A percentile compares a stretch with the other conserved stretches of the same genome.
These are phyloP conservation scores for Aphaenogaster rudis DNA, from an alignment of 1,140 invertebrate genomes.

Conservation along the genomic window DNA sequence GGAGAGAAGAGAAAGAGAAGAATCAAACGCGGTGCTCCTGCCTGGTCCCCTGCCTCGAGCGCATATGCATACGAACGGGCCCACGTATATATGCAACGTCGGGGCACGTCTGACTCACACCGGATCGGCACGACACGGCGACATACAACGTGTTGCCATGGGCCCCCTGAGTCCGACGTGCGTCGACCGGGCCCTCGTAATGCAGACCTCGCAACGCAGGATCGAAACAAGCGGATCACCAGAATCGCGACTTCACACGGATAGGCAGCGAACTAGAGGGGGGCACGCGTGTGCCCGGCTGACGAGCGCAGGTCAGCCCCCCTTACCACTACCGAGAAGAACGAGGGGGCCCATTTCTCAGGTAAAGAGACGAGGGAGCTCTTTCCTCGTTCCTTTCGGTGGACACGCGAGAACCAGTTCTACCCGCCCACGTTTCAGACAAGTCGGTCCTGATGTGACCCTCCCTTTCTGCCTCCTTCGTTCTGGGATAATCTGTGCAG, in stretches of 20 bases:
- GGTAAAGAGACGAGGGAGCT: conserved; percentile 15
- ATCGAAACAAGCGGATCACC: conserved; percentile 1
- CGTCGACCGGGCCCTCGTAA: no score
- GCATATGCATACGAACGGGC: conserved; percentile 32
- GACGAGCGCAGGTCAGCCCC: not conserved
- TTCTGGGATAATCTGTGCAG: conserved; percentile 53
- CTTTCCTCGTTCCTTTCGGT: conserved; percentile 36
- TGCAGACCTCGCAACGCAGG: not conserved
- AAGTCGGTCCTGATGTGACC: conserved; percentile 57
- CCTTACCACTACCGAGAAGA: not conserved
- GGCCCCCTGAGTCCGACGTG: not conserved
- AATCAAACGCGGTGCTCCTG: conserved; percentile 16
- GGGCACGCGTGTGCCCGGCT: not conserved
- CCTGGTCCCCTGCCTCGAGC: not conserved
- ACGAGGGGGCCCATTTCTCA: not conserved
- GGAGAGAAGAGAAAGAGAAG: conserved; percentile 47
- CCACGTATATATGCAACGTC: conserved; percentile 14
- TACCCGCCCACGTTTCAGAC: conserved; percentile 78
- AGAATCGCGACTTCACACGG: conserved; percentile 1
- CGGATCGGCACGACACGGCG: conserved; percentile 37
- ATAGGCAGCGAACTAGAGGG: not conserved
- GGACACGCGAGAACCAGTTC: conserved; percentile 79
- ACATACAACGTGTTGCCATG: conserved; percentile 58
- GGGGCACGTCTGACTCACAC: conserved; percentile 45
- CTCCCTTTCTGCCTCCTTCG: conserved; percentile 65